Percentiles rank a stretch among this genome's conserved stretches.
phyloP scores from a whole-genome alignment of 2,888 invertebrate species.

The Dolichomitus sp. region DNA sequence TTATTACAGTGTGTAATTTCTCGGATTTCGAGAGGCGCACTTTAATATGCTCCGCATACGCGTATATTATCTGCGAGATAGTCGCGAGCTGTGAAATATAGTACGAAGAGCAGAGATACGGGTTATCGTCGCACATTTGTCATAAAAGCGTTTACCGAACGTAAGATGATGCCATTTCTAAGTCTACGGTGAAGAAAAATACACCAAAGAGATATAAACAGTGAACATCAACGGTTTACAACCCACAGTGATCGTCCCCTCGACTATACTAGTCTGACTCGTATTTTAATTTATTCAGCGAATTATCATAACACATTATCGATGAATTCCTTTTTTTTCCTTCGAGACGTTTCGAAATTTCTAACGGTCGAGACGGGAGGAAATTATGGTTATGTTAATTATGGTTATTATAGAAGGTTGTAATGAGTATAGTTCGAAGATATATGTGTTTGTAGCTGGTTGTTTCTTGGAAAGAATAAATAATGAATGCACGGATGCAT shows the following conservation, averaged over 20 bases:
- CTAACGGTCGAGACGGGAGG: background rate
- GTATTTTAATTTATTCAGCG: slow-evolving; percentile 48
- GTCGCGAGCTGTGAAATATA: slow-evolving; percentile 44
- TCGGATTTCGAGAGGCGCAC: slow-evolving; percentile 44
- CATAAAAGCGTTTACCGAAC: slow-evolving; percentile 29
- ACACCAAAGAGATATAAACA: slow-evolving; percentile 4
- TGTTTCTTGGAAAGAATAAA: slow-evolving; percentile 16
- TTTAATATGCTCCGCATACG: background rate
- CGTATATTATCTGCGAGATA: slow-evolving; percentile 37
- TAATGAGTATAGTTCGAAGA: background rate
- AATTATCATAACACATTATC: slow-evolving; percentile 48
- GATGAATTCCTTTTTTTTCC: slow-evolving; percentile 8
- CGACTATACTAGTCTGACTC: slow-evolving; percentile 30
- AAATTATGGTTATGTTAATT: background rate
- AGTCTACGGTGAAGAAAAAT: background rate
- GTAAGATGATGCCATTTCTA: background rate
- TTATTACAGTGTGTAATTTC: slow-evolving; percentile 26
- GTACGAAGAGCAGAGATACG: slow-evolving; percentile 41
- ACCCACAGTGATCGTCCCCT: background rate
- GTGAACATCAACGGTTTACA: background rate
- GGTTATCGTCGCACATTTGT: slow-evolving; percentile 57
- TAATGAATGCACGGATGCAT: slow-evolving; percentile 38
- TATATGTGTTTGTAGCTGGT: slow-evolving; percentile 22
- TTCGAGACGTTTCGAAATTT: slow-evolving; percentile 4
- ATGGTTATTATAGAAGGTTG: background rate